Base-by-base conservation (phyloP, 2,797 vertebrate genomes). In the Dromococcyx pavoninus region DNA sequence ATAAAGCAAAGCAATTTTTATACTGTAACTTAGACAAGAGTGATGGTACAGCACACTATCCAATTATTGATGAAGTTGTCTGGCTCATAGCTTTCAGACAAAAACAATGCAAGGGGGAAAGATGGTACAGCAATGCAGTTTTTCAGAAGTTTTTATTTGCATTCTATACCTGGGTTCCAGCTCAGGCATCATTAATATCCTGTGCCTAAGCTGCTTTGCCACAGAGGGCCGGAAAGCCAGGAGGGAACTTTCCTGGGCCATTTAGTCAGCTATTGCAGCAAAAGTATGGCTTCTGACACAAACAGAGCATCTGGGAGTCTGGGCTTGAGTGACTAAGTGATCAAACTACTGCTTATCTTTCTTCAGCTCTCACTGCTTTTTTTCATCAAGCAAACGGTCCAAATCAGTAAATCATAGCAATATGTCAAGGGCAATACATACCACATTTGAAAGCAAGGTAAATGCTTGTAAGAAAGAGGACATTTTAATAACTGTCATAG, bases 361-460 rank as follows among this genome's bases (percentile, higher is more conserved):
- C 62, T 41, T 84, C 66, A 83, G 35, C n/a, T 80, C 32, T 43
- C 74, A 32, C 35, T 96, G 84, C 60, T 81, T 60, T 57, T 60
- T 62, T 58, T 84, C 39, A 32, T 51, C n/a, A 70, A 51, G 44
- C 37, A 87, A 92, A 74, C 43, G 39, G 48, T 73, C 64, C 44
- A 57, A 46, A 43, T 62, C 70, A 44, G 76, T 83, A 80, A 64
- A 56, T 86, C 46, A 67, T 60, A 76, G 86, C 73, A 79, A 61
- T 86, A 83, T 70, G 64, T 82, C 19, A 62, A 73, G 33, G 48
- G 50, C 30, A 87, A 44, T 48, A 74, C 30, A 37, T 39, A 10
- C 50, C 61, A 44, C 44, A 48, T 93, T 89, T 83, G 93, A 86
- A 95, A 93, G 79, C 56, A 94, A 88, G 61, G 67, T 85, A 61